phyloP scores from a whole-genome alignment of 2,888 invertebrate species.

The Catocala sponsa region DNA sequence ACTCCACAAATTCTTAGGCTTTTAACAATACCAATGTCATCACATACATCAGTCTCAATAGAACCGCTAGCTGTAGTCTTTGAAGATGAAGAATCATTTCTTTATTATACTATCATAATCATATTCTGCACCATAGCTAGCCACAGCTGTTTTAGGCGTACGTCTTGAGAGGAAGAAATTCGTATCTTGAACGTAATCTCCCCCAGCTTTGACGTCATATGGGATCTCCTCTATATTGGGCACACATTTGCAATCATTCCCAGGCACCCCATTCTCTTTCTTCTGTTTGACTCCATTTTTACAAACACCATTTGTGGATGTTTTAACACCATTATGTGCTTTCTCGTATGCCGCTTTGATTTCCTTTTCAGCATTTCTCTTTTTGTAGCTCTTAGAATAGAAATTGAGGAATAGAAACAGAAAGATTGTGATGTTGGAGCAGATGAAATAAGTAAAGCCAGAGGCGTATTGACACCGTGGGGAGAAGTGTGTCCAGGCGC shows the following conservation, averaged over 20 bases:
- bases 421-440: conserved; percentile 88
- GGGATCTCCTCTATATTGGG: conserved; percentile 67
- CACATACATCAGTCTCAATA: conserved; percentile 85
- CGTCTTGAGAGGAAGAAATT: conserved; percentile 75
- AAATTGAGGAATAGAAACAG: conserved; percentile 90
- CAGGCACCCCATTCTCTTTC: conserved; percentile 57
- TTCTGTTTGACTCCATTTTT: conserved; percentile 56
- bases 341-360: conserved; percentile 59
- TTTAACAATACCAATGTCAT: conserved; percentile 67
- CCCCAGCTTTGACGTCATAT: conserved; percentile 70
- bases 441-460: conserved; percentile 85
- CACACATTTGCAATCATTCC: conserved; percentile 57
- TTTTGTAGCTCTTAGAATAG: conserved; percentile 89
- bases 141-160: conserved; percentile 64
- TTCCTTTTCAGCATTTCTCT: conserved; percentile 63
- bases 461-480: conserved; percentile 90
- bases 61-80: conserved; percentile 65
- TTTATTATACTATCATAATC: conserved; percentile 77
- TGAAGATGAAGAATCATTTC: conserved; percentile 73
- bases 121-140: conserved; percentile 62
- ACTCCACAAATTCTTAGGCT: conserved; percentile 53
- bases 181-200: conserved; percentile 73
- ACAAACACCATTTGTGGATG: conserved; percentile 46
- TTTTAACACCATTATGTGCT: conserved; percentile 56
- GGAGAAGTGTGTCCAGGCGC: conserved; percentile 85